Conservation (phyloP, 2,113 vertebrate species). For the Puffinus mauretanicus region DNA sequence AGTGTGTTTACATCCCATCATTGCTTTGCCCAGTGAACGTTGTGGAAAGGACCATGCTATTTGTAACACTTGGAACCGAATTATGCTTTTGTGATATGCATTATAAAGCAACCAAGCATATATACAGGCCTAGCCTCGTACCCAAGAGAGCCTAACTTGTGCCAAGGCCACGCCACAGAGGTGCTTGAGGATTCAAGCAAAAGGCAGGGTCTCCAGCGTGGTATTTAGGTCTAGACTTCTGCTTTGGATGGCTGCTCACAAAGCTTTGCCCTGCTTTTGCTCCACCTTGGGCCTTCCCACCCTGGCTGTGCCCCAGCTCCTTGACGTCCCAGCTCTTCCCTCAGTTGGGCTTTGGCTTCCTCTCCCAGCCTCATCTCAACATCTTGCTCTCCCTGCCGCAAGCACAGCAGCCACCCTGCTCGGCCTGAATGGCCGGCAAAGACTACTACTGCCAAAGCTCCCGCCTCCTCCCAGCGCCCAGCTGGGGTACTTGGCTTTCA, state of each 20-base stretch:
- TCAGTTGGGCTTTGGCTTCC: background rate
- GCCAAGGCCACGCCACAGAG: background rate
- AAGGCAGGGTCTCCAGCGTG: background rate
- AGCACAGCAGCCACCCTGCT: background rate
- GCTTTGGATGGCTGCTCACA: background rate
- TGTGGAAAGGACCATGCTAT: background rate
- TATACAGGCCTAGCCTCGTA: background rate
- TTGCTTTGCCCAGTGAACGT: background rate
- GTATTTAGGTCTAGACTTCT: background rate
- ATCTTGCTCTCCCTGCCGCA: background rate
- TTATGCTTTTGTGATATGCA: background rate
- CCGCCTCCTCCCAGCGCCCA: background rate
- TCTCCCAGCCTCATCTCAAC: background rate
- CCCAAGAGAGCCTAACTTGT: background rate
- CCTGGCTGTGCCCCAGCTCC: background rate
- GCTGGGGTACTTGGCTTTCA: background rate
- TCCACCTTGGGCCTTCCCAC: background rate
- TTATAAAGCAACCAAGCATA: background rate
- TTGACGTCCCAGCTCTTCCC: background rate
- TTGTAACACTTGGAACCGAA: background rate
- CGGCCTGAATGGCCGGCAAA: background rate
- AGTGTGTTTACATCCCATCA: background rate
- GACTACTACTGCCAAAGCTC: background rate
- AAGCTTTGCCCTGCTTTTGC: background rate
- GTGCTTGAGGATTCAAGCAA: background rate